Conservation (phyloP, 1,140 invertebrate species). For the Bactericera cockerelli region DNA sequence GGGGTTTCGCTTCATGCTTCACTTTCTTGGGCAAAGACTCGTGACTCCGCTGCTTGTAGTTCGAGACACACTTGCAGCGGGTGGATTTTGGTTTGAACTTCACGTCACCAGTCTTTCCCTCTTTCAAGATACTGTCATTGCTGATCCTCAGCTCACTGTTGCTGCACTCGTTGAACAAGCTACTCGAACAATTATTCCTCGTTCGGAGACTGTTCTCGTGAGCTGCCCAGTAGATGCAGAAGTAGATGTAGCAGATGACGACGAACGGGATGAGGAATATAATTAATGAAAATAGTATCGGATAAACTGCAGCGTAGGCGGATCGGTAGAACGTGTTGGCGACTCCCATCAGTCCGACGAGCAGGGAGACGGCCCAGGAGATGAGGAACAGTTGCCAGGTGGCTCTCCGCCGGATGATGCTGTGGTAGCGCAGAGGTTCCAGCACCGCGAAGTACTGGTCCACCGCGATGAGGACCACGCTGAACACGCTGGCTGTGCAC, state of each 20-base stretch:
- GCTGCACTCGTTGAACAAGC: background rate
- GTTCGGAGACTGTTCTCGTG: conserved; percentile 35
- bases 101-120: background rate
- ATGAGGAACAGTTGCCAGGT: conserved; percentile 49
- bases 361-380: conserved; percentile 44
- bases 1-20: background rate
- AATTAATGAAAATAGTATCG: conserved; percentile 11
- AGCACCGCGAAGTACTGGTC: conserved; percentile 79
- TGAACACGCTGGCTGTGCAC: conserved; percentile 41
- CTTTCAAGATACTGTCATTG: conserved; percentile 1
- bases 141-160: background rate
- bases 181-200: conserved; percentile 32
- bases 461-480: conserved; percentile 62
- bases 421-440: conserved; percentile 68
- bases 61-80: background rate
- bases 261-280: conserved; percentile 33
- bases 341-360: conserved; percentile 33
- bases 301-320: background rate
- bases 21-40: background rate
- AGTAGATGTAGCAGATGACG: conserved; percentile 36
- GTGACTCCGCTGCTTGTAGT: background rate
- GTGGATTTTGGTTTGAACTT: background rate
- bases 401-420: conserved; percentile 52
- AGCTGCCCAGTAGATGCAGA: conserved; percentile 34
- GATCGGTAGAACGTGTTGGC: conserved; percentile 5